A percentile compares a stretch with the other conserved stretches of the same genome.
Conservation (phyloP, 2,113 vertebrate genomes). For the Scomber colias region DNA sequence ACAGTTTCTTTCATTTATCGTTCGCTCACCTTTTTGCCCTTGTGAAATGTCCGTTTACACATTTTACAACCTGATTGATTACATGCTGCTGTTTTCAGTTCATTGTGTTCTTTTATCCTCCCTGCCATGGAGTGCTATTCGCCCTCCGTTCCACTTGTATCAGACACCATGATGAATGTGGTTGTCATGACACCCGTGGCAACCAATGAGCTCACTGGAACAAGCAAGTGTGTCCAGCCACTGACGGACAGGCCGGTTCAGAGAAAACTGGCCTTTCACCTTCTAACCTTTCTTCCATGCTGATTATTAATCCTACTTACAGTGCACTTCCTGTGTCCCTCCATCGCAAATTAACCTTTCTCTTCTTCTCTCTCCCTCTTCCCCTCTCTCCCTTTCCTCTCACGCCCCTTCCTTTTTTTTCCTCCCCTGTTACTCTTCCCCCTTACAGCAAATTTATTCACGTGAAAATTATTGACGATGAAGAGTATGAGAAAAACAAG, state of each 20-base stretch:
- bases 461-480: constrained; percentile 99
- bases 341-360: constrained; percentile 79
- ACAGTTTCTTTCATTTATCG: constrained; percentile 56
- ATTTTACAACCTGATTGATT: constrained; percentile 62
- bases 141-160: constrained; percentile 16
- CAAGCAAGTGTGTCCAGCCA: constrained; percentile 8
- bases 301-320: constrained; percentile 78
- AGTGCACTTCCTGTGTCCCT: constrained; percentile 67
- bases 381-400: constrained; percentile 37
- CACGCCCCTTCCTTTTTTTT: constrained; percentile 45
- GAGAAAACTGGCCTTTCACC: constrained; percentile 64
- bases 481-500: constrained; percentile 99
- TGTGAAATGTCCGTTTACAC: constrained; percentile 54
- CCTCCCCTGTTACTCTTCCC: constrained; percentile 81
- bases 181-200: constrained; percentile 58
- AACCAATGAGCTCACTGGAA: constrained; percentile 48
- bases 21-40: constrained; percentile 57
- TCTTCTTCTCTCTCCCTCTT: constrained; percentile 58
- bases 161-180: constrained; percentile 53
- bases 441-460: constrained; percentile 97
- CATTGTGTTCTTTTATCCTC: constrained; percentile 42
- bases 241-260: constrained; percentile 33
- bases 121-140: not conserved
- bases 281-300: constrained; percentile 69
- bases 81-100: constrained; percentile 52